phyloP scores from a whole-genome alignment of 2,113 vertebrate species.

The Hippoglossus stenolepis region DNA sequence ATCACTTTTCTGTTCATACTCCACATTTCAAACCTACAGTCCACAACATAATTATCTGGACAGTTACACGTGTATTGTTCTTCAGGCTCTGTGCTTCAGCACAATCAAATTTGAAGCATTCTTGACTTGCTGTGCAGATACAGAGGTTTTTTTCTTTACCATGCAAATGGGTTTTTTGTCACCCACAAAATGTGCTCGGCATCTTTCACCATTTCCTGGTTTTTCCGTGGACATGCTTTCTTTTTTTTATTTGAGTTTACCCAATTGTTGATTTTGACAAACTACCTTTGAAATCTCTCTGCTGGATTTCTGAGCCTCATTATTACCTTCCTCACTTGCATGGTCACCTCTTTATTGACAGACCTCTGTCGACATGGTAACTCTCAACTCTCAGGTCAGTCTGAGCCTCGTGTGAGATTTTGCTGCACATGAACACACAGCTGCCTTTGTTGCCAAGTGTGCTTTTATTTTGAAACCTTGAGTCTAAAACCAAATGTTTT shows the following conservation, averaged over 20 bases:
- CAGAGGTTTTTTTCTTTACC: not conserved
- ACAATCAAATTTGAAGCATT: not conserved
- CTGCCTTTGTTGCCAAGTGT: no score
- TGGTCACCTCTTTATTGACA: no score
- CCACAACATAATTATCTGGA: not conserved
- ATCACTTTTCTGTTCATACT: not conserved
- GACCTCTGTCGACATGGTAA: no score
- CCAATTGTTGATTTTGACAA: no score
- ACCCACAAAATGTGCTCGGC: not conserved
- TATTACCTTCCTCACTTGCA: not conserved
- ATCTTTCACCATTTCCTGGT: no score
- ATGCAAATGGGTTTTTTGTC: not conserved
- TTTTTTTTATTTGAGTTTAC: not conserved
- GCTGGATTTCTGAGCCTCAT: not conserved
- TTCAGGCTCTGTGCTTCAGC: not conserved
- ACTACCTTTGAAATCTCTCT: not conserved
- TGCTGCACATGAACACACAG: no score
- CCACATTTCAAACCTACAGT: not conserved
- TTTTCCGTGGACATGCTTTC: not conserved
- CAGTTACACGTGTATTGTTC: not conserved
- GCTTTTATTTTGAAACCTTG: no score
- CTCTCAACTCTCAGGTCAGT: no score
- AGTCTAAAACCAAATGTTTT: no score
- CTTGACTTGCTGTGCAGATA: not conserved
- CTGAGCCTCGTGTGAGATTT: no score